These are phyloP conservation scores for Andricus curvator DNA, from an alignment of 2,888 invertebrate species.

Conservation along the genomic window DNA sequence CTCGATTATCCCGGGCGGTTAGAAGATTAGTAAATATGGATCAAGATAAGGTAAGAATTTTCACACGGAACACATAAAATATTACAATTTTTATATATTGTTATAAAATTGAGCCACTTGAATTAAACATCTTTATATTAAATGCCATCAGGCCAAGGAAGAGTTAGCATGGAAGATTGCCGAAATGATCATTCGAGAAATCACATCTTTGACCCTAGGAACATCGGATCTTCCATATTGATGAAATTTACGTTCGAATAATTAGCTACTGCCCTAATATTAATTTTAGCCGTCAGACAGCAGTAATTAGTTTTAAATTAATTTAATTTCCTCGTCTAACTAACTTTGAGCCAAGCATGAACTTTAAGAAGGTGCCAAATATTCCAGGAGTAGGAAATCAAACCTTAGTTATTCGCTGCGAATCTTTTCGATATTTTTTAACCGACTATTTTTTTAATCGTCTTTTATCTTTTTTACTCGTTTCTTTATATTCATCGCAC, in stretches of 20 bases:
- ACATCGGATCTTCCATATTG: slow-evolving; percentile 69
- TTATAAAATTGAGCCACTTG: neutral
- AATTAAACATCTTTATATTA: slow-evolving; percentile 33
- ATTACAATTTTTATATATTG: slow-evolving; percentile 15
- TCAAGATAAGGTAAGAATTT: slow-evolving; percentile 84
- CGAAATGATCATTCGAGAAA: slow-evolving; percentile 97
- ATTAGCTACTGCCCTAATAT: slow-evolving; percentile 29
- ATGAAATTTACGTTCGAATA: slow-evolving; percentile 52
- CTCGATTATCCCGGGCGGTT: slow-evolving; percentile 82
- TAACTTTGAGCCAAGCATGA: neutral
- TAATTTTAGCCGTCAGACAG: neutral
- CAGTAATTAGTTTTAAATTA: neutral
- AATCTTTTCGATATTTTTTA: neutral
- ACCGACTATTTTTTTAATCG: neutral
- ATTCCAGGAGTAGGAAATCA: slow-evolving; percentile 14
- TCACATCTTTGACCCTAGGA: slow-evolving; percentile 90
- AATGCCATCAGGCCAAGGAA: slow-evolving; percentile 85
- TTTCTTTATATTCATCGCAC: slow-evolving; percentile 21
- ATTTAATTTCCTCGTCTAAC: neutral
- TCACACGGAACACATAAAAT: neutral
- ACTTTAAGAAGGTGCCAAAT: slow-evolving; percentile 33
- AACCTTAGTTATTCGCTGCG: neutral
- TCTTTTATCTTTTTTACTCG: slow-evolving; percentile 20
- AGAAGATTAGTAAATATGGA: slow-evolving; percentile 90
- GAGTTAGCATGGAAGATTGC: slow-evolving; percentile 99